Evolutionary conservation across 2,888 invertebrate genomes (phyloP).

Genomic region (Esperia sulphurella): DNA sequence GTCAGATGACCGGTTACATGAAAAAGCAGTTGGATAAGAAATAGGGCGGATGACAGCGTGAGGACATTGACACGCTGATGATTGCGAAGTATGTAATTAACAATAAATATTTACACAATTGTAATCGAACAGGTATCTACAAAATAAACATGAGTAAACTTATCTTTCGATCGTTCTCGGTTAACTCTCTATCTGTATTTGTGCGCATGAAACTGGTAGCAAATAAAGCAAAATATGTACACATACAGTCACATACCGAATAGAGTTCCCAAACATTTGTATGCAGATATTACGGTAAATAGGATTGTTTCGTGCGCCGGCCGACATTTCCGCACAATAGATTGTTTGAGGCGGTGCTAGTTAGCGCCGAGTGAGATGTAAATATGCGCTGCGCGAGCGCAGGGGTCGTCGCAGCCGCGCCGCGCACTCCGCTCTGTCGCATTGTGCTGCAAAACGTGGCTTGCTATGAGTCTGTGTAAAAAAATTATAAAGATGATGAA

Average conservation of each 20-base stretch:
- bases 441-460: constrained; percentile 26
- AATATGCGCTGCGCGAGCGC: constrained; percentile 44
- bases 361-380: constrained; percentile 55
- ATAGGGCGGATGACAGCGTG: no score
- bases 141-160: neutral
- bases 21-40: no score
- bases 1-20: no score
- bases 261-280: constrained; percentile 59
- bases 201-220: neutral
- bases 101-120: no score
- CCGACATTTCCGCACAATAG: constrained; percentile 73
- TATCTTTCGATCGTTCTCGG: neutral
- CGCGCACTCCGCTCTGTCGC: constrained; percentile 32
- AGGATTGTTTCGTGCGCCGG: constrained; percentile 66
- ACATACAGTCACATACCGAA: constrained; percentile 26
- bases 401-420: constrained; percentile 26
- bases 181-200: neutral
- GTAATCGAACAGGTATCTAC: no score
- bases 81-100: no score
- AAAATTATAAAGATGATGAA: no score
- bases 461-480: no score
- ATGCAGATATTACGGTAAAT: constrained; percentile 67
- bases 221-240: constrained; percentile 10
- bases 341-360: constrained; percentile 51
- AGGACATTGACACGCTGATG: no score